Evolutionary conservation across 2,113 vertebrate genomes (phyloP).

Genomic region (Alces alces): DNA sequence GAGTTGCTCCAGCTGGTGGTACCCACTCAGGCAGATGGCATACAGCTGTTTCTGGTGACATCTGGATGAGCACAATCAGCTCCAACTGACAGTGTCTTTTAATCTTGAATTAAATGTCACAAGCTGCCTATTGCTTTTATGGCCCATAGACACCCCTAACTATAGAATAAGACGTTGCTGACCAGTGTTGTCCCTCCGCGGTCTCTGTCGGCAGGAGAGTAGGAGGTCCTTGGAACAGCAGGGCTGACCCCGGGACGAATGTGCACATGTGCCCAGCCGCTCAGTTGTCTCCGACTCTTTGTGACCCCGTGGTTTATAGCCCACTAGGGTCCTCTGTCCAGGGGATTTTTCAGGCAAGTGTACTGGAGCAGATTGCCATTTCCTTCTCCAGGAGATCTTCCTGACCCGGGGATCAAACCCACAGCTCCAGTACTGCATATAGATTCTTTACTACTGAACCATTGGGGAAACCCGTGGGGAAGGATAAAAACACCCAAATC

Average conservation of each 20-base stretch:
- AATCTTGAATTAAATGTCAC: slow-evolving; percentile 63
- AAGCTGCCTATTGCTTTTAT: slow-evolving; percentile 54
- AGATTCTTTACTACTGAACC: background rate
- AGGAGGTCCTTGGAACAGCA: background rate
- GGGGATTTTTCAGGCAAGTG: background rate
- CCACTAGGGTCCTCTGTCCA: background rate
- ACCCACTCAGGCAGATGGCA: slow-evolving; percentile 49
- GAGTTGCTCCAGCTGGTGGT: background rate
- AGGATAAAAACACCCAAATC: background rate
- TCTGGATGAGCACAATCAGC: slow-evolving; percentile 61
- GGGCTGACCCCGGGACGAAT: background rate
- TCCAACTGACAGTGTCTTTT: slow-evolving; percentile 55
- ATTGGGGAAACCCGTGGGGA: background rate
- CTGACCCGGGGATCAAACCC: background rate
- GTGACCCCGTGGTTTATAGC: background rate
- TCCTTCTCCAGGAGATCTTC: background rate
- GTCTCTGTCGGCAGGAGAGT: background rate
- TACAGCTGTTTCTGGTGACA: slow-evolving; percentile 55
- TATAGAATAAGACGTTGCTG: slow-evolving; percentile 2
- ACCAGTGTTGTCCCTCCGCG: background rate
- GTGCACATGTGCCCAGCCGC: background rate
- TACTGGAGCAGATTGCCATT: background rate
- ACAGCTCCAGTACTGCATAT: background rate
- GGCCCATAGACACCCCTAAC: slow-evolving; percentile 14
- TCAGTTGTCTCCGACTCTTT: background rate